Evolutionary conservation across 2,797 vertebrate genomes (phyloP).

Genomic region (Parauchenoglanis ngamensis): DNA sequence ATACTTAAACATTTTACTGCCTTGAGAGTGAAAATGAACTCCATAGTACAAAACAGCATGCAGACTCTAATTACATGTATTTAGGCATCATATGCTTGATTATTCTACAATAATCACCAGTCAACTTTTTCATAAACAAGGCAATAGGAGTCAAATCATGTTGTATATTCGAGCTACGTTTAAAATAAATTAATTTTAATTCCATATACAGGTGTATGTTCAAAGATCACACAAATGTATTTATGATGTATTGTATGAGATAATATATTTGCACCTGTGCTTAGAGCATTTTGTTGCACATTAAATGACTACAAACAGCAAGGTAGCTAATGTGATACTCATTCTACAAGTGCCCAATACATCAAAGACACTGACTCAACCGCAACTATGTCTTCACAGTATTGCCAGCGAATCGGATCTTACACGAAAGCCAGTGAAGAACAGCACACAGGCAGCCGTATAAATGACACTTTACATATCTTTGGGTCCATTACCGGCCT

Average conservation of each 20-base stretch:
- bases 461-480: conserved; percentile 61
- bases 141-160: neutral
- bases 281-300: neutral
- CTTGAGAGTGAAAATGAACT: neutral
- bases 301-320: neutral
- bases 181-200: neutral
- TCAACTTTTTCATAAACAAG: neutral
- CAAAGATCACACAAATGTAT: neutral
- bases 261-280: neutral
- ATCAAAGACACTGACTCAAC: conserved; percentile 34
- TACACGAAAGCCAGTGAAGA: conserved; percentile 26
- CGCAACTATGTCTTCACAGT: conserved; percentile 1
- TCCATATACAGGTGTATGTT: neutral
- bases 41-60: neutral
- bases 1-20: neutral
- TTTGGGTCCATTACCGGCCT: conserved; percentile 58
- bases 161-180: neutral
- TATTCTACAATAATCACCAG: neutral
- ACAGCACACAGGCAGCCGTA: conserved; percentile 28
- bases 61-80: neutral
- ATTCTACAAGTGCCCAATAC: conserved; percentile 27
- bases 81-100: neutral
- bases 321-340: conserved; percentile 11
- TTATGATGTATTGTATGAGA: neutral
- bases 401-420: conserved; percentile 21